Percentiles rank a stretch among this genome's conserved stretches.
These are phyloP conservation scores for Xenopus petersii DNA, from an alignment of 2,797 vertebrate genomes.

Conservation along the genomic window DNA sequence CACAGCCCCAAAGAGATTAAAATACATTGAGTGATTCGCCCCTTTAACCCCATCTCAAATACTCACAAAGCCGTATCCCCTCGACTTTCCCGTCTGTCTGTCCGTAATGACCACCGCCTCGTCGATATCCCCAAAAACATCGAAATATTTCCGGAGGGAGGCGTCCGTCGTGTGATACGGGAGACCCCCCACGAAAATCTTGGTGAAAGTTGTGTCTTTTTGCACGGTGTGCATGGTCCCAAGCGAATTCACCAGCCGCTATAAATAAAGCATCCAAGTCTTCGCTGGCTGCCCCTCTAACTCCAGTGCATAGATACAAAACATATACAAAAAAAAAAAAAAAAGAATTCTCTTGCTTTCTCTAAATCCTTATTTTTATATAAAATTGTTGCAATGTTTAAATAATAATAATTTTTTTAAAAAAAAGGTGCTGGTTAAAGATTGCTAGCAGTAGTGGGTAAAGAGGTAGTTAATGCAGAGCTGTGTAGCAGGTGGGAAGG, in stretches of 20 bases:
- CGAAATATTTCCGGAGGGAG: slow-evolving; percentile 91
- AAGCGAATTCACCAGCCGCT: slow-evolving; percentile 3
- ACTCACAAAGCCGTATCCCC: slow-evolving; percentile 96
- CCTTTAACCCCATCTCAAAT: neutral
- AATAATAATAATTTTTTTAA: neutral
- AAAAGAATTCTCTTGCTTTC: neutral
- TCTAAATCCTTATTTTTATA: neutral
- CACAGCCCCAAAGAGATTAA: too few relatives aligned
- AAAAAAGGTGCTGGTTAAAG: neutral
- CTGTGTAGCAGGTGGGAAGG: slow-evolving; percentile 14
- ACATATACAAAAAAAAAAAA: neutral
- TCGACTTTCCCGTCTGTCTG: slow-evolving; percentile 91
- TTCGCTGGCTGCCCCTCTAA: neutral
- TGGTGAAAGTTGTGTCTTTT: slow-evolving; percentile 94
- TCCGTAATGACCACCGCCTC: slow-evolving; percentile 96
- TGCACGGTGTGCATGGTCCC: slow-evolving; percentile 85
- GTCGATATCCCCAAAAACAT: slow-evolving; percentile 91
- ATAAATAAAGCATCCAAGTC: slow-evolving; percentile 13
- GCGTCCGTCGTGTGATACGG: slow-evolving; percentile 94
- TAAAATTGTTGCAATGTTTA: neutral
- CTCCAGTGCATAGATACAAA: neutral
- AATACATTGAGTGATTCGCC: too few relatives aligned
- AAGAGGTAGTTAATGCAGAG: slow-evolving; percentile 16
- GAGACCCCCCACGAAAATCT: slow-evolving; percentile 92
- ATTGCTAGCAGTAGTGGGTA: neutral